Conservation (phyloP, 2,797 vertebrate species). For the Sebastiscus albofasciatus region DNA sequence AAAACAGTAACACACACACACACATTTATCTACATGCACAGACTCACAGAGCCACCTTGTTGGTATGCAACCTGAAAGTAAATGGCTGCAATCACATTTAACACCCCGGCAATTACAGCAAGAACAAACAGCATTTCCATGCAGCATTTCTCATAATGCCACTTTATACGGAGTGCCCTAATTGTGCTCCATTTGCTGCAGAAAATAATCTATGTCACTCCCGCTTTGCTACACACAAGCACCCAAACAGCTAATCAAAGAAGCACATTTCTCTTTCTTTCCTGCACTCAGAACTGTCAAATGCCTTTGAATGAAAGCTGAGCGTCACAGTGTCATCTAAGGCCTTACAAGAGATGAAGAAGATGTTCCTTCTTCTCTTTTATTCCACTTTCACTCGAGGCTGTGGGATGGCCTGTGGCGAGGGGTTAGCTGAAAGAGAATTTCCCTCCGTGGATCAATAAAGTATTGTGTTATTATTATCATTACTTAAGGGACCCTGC, state of each 20-base stretch:
- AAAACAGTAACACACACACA: slow-evolving; percentile 7
- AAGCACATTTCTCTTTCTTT: slow-evolving; percentile 6
- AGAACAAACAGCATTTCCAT: slow-evolving; percentile 59
- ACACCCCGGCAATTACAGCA: slow-evolving; percentile 45
- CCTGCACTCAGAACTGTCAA: slow-evolving; percentile 25
- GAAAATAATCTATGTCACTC: slow-evolving; percentile 50
- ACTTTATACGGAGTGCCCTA: slow-evolving; percentile 42
- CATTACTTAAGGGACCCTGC: slow-evolving; percentile 39
- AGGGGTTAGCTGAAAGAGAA: slow-evolving; percentile 38
- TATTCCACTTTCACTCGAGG: slow-evolving; percentile 9
- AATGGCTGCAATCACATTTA: slow-evolving; percentile 61
- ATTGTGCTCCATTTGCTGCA: slow-evolving; percentile 38
- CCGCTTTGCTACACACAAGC: slow-evolving; percentile 24
- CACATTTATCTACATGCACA: background rate
- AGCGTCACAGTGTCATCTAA: slow-evolving; percentile 31
- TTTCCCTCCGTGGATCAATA: slow-evolving; percentile 49
- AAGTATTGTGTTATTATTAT: slow-evolving; percentile 47
- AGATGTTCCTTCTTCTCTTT: slow-evolving; percentile 15
- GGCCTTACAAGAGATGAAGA: background rate
- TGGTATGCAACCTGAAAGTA: slow-evolving; percentile 34
- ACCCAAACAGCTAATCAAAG: slow-evolving; percentile 49
- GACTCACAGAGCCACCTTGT: slow-evolving; percentile 9
- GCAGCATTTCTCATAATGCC: slow-evolving; percentile 47
- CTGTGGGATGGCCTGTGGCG: slow-evolving; percentile 17
- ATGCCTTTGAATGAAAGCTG: slow-evolving; percentile 23